Base-by-base conservation (phyloP, 2,888 invertebrate species). In the Clanis bilineata region DNA sequence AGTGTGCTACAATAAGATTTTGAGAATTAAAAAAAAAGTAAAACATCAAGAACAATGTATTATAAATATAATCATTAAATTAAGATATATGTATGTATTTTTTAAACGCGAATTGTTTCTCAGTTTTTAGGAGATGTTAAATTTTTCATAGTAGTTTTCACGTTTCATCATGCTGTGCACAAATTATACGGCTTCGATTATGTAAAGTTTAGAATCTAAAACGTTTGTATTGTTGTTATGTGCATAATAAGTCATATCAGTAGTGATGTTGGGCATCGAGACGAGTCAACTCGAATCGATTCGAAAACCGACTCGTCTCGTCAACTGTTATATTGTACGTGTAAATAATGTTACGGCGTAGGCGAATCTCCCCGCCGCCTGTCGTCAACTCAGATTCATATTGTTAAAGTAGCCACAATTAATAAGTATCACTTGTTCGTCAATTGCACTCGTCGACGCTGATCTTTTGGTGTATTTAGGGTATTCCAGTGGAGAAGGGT, bases 1-100 rank as follows among this genome's bases (percentile, higher is more conserved):
- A 92, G 92, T 92, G 92, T 91, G 89, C 88, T 92, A 92, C 90
- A 86, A 86, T 91, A 90, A 90, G 90, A 85, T 85, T 85, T 84
- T 83, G 83, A 82, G 79, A 82, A 51, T 79, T 77, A 80, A 80
- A 86, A n/a, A n/a, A n/a, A n/a, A n/a, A n/a, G n/a, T n/a, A n/a
- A n/a, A 87, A 82, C 88, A 88, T 85, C 88, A 90, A 87, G 83
- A 87, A 88, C 90, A 88, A 86, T 91, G 88, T 91, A 90, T 86
- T 86, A 87, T 90, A 88, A 85, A 88, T 80, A 80, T 90, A 90
- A 91, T 90, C 90, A 88, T 85, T 88, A 89, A 83, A 88, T 82
- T 91, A 90, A 89, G 90, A 74, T 89, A 86, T 83, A 47, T 56
- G 90, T 91, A 92, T 92, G 90, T 91, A 92, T 92, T 92, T 92